Base-by-base conservation (phyloP, 92 coral and sea anemone genomes). In the Montipora capitata region DNA sequence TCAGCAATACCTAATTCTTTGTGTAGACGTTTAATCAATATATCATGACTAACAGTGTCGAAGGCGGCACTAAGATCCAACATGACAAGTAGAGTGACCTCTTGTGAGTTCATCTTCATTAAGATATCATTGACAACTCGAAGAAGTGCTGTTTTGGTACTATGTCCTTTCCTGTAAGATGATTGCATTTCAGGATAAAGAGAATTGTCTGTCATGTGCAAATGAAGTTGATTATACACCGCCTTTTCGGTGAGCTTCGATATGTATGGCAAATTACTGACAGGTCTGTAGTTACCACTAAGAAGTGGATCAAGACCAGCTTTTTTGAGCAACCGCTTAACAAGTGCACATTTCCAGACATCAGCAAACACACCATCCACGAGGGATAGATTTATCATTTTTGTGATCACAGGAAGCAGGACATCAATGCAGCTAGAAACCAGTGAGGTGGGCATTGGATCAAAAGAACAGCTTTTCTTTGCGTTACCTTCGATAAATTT, bases 101-200 rank as follows among this genome's bases (percentile, higher is more conserved):
- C 75, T 66, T 88, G 92, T 63, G 51, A 57, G 65, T 75, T 88
- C 88, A 88, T 88, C 70, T 88, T 88, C 83, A 74, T 20, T 68
- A 87, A 65, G 58, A 87, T 87, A 17, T 80, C 91, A 40, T 72
- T 87, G 40, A 65, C 80, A 17, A 88, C 75, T 18, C 67, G 59
- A 13, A 88, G 76, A 13, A 88, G 82, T 1, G 88, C 92, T 42
- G 89, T 89, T 76, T 83, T 86, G n/a, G 87, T 87, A 42, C 87
- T 27, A 69, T 86, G 91, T 45, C 51, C 51, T 45, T 45, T 45
- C 51, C 51, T 45, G 51, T 45, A 45, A 20, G 92, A 70, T 38
- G 92, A 88, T 18, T 88, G 88, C 48, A 42, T 57, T 44, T 82
- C 58, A 27, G 92, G 92, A 65, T 81, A 88, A 10, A 88, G 3